Base-by-base conservation (phyloP, 1,140 invertebrate species). In the Drosophila kanapiae region DNA sequence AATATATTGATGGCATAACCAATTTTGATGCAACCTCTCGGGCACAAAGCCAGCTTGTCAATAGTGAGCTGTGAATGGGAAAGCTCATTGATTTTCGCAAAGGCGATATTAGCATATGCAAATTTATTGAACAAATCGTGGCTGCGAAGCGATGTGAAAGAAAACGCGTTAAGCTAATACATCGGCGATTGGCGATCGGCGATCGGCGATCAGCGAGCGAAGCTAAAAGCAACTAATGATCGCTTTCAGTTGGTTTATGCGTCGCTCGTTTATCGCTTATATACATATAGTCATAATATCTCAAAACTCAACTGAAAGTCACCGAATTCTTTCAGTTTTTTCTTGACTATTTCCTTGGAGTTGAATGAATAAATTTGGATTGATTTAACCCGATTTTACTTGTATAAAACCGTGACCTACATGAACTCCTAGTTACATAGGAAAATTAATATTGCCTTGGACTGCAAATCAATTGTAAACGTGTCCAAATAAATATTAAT, bases 91-190 rank as follows among this genome's bases (percentile, higher is more conserved):
- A 82, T 82, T 78, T 69, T 77, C 56, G 67, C 59, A 64, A 82
- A 63, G 70, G 74, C 72, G 67, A 80, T 51, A 75, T 76, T 75
- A 65, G 71, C 74, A 87, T 87, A 88, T 88, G 80, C 83, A 75
- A 87, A 87, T 87, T 78, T 62, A 83, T 82, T 65, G 48, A 86
- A 83, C 83, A 76, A 87, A 80, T 83, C 80, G 84, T 58, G 80
- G 53, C 82, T 80, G 61, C 54, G 54, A 74, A 82, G 71, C 78
- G 53, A 27, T 49, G 70, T 53, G 54, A 74, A 74, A 72, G 69
- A 58, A 72, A 48, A 42, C 51, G 68, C 54, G 54, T 59, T 49
- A 71, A 42, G 38, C 31, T 54, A 70, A 71, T 59, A 72, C 45
- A 42, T 48, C 53, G 37, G 35, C 23, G 23, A 23, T 23, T 3